Evolutionary conservation across 2,797 vertebrate species (phyloP).

Genomic region (Myripristis murdjan): DNA sequence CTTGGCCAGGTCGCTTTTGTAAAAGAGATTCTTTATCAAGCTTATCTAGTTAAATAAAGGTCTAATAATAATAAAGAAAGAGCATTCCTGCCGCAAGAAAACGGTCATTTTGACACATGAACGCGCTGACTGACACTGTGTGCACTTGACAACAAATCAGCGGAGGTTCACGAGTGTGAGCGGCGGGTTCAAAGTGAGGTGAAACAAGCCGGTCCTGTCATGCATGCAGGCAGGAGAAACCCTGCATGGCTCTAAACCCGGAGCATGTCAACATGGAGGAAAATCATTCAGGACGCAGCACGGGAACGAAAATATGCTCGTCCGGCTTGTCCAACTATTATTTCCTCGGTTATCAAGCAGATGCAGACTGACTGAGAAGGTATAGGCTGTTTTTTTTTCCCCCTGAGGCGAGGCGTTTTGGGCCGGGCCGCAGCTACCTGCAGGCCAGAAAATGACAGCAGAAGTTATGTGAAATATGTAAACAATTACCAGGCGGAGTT

Average conservation of each 20-base stretch:
- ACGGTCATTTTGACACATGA: neutral
- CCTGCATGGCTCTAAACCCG: slow-evolving; percentile 17
- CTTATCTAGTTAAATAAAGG: too few relatives aligned
- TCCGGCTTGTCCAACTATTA: slow-evolving; percentile 14
- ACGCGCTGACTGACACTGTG: neutral
- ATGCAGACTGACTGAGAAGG: slow-evolving; percentile 41
- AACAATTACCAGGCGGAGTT: slow-evolving; percentile 54
- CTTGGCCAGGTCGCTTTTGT: too few relatives aligned
- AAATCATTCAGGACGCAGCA: slow-evolving; percentile 27
- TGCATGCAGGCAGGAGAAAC: neutral
- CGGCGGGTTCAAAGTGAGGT: slow-evolving; percentile 34
- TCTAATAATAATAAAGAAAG: too few relatives aligned
- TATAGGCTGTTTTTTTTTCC: slow-evolving; percentile 19
- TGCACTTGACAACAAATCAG: slow-evolving; percentile 18
- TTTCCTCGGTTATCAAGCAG: slow-evolving; percentile 40
- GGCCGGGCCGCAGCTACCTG: slow-evolving; percentile 46
- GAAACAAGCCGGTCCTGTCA: slow-evolving; percentile 18
- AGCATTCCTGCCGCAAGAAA: too few relatives aligned
- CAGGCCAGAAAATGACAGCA: slow-evolving; percentile 36
- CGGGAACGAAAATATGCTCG: slow-evolving; percentile 8
- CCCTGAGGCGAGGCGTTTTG: slow-evolving; percentile 32
- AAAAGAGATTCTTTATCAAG: too few relatives aligned
- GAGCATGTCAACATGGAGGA: slow-evolving; percentile 35
- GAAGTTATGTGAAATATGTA: slow-evolving; percentile 74
- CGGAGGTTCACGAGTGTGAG: slow-evolving; percentile 10